Evolutionary conservation across 2,888 invertebrate species (phyloP), one percentile per base, ranked within the genome.

Genomic region (Chalcis sispes): DNA sequence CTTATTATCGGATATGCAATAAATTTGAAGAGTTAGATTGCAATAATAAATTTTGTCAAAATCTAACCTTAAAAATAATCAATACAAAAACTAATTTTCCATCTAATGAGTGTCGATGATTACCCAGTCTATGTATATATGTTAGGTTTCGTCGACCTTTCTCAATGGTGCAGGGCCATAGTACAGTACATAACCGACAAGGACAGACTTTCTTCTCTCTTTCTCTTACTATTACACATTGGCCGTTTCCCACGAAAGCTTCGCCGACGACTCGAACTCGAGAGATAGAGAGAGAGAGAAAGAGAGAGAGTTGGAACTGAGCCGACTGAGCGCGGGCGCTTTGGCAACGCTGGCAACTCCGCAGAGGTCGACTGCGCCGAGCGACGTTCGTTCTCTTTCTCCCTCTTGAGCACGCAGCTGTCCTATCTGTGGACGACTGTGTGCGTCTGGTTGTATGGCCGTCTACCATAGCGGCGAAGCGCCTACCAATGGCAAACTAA

Each of bases 321-420:
- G 62, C 36, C 15, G 62, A 42, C 10, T 50, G 25, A 20, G 10
- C 18, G 36, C 20, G 20, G 8, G 36, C 23, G 69, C 61, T 4
- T 32, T 61, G 74, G 62, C 62, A 62, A 56, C 62, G 46, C n/a
- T 59, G 72, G 73, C 73, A 67, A 73, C 67, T 27, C 54, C 54
- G 61, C 52, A 25, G 67, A 72, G 72, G 62, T 72, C 56, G 72
- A n/a, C 52, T 2, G 61, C 61, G 36, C 27, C 18, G n/a, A n/a
- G 32, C 32, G 32, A 8, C 58, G 15, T 29, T 18, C 32, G n/a
- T 40, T 61, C 40, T 36, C 42, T 42, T 5, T 42, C 42, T 61
- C 36, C 36, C 20, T 58, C 42, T 61, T 18, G 8, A 46, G 32
- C 20, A 40, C n/a, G 61, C 62, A 25, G 48, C 59, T 29, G 40